Percentiles rank a stretch among this genome's conserved stretches.
Conservation (phyloP, 2,888 invertebrate species). For the Torymus tubicola region DNA sequence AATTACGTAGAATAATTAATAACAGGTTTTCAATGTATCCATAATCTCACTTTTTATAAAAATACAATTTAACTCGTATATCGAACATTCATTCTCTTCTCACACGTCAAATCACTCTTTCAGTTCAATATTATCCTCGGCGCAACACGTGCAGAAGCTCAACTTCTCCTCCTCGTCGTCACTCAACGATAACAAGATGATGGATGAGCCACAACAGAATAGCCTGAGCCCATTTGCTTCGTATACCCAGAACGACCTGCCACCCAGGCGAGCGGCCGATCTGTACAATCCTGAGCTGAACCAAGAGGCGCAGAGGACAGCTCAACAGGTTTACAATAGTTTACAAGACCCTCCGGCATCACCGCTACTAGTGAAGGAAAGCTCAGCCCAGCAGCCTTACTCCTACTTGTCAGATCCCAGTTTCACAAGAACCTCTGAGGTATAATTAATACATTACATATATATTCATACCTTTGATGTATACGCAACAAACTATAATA, state of each 20-base stretch:
- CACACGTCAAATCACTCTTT: not conserved
- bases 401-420: slow-evolving; percentile 69
- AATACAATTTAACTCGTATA: no score
- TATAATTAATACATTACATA: slow-evolving; percentile 52
- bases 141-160: slow-evolving; percentile 69
- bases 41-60: no score
- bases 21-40: no score
- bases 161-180: slow-evolving; percentile 64
- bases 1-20: no score
- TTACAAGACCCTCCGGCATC: slow-evolving; percentile 74
- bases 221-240: slow-evolving; percentile 49
- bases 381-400: slow-evolving; percentile 62
- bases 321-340: slow-evolving; percentile 74
- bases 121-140: slow-evolving; percentile 70
- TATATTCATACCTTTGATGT: no score
- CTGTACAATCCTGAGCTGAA: slow-evolving; percentile 74
- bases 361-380: slow-evolving; percentile 69
- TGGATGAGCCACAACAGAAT: slow-evolving; percentile 58
- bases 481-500: not conserved
- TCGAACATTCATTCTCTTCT: no score
- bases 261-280: slow-evolving; percentile 67
- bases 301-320: slow-evolving; percentile 73
- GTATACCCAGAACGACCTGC: slow-evolving; percentile 57
- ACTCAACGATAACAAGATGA: slow-evolving; percentile 55
- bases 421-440: slow-evolving; percentile 74